A percentile compares a stretch with the other conserved stretches of the same genome.
Evolutionary conservation across 1,140 invertebrate genomes (phyloP).

Genomic region (Drosophila chauvacae): DNA sequence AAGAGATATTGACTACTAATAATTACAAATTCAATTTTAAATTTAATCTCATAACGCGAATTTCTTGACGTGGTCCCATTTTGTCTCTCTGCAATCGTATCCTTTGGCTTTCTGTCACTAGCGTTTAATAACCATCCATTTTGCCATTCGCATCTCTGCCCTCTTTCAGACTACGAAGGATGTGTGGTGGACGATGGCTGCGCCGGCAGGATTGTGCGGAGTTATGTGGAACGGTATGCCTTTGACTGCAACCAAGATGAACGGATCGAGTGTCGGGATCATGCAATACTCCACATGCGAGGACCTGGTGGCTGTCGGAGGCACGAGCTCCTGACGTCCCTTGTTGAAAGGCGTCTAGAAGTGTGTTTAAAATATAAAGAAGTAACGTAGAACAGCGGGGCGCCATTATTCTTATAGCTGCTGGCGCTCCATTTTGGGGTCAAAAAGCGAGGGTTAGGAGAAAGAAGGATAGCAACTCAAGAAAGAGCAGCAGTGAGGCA

Average conservation of each 20-base stretch:
- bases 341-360: slow-evolving; percentile 23
- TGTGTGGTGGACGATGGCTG: slow-evolving; percentile 52
- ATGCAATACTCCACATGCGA: slow-evolving; percentile 61
- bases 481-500: slow-evolving; percentile 60
- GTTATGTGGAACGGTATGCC: slow-evolving; percentile 51
- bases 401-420: slow-evolving; percentile 34
- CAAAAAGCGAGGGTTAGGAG: slow-evolving; percentile 44
- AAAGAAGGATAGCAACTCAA: slow-evolving; percentile 62
- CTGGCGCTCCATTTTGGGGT: slow-evolving; percentile 27
- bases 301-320: slow-evolving; percentile 63
- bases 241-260: slow-evolving; percentile 69
- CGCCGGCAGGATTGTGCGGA: slow-evolving; percentile 42
- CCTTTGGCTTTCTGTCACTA: slow-evolving; percentile 3
- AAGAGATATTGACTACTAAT: background rate
- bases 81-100: slow-evolving; percentile 1
- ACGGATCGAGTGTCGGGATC: slow-evolving; percentile 65
- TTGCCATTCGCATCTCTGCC: slow-evolving; percentile 5
- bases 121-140: slow-evolving; percentile 34
- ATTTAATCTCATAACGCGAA: background rate
- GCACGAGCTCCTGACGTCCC: background rate
- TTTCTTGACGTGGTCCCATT: background rate
- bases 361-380: slow-evolving; percentile 31
- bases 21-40: background rate
- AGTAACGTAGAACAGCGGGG: slow-evolving; percentile 1
- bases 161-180: slow-evolving; percentile 47